Evolutionary conservation across 1,140 invertebrate genomes (phyloP).

Genomic region (Euschistus heros): DNA sequence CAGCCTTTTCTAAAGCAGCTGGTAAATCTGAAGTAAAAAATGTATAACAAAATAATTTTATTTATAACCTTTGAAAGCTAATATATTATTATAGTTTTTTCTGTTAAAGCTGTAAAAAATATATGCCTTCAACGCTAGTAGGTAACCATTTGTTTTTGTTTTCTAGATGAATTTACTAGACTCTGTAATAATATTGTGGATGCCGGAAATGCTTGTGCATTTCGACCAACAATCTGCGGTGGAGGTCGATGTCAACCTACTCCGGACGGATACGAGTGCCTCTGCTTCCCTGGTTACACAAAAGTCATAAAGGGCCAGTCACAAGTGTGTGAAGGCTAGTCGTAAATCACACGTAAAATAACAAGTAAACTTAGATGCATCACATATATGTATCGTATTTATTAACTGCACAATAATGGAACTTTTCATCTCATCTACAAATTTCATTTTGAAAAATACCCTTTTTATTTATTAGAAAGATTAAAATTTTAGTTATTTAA

Average conservation of each 20-base stretch:
- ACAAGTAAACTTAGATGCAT: slow-evolving; percentile 8
- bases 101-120: background rate
- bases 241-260: slow-evolving; percentile 68
- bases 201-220: slow-evolving; percentile 57
- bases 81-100: background rate
- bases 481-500: no score
- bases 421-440: no score
- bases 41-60: background rate
- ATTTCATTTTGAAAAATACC: no score
- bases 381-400: slow-evolving; percentile 11
- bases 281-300: slow-evolving; percentile 48
- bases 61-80: background rate
- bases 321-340: slow-evolving; percentile 39
- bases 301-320: slow-evolving; percentile 33
- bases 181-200: slow-evolving; percentile 18
- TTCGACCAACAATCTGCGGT: slow-evolving; percentile 63
- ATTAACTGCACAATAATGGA: background rate
- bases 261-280: slow-evolving; percentile 57
- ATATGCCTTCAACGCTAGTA: background rate
- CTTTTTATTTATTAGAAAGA: no score
- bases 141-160: background rate
- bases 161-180: background rate
- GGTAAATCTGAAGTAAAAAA: background rate
- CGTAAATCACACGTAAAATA: slow-evolving; percentile 15
- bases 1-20: background rate